Percentiles rank a stretch among this genome's conserved stretches.
These are phyloP conservation scores for Champsocephalus gunnari DNA, from an alignment of 2,797 vertebrate species.

Conservation along the genomic window DNA sequence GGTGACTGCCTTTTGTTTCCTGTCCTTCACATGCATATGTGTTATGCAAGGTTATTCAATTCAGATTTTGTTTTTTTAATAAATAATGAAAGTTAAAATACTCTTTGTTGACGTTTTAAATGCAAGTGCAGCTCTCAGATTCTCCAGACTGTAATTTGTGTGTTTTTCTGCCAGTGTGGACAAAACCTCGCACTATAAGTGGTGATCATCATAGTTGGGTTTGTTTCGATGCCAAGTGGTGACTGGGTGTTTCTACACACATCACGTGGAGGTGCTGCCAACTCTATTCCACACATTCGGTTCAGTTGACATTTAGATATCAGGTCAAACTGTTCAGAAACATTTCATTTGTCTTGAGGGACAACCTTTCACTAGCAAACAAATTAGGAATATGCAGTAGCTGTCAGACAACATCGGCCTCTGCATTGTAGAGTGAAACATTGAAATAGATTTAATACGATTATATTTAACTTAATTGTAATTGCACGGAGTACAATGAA, in stretches of 20 bases:
- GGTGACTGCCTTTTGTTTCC: slow-evolving; percentile 61
- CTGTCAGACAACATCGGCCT: background rate
- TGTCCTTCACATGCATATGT: slow-evolving; percentile 73
- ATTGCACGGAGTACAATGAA: too few relatives aligned
- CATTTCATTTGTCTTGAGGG: too few relatives aligned
- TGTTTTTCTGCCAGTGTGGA: background rate
- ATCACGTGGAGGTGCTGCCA: too few relatives aligned
- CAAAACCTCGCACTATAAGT: background rate
- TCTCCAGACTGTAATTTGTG: slow-evolving; percentile 24
- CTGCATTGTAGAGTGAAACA: background rate
- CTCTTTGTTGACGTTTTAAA: slow-evolving; percentile 5
- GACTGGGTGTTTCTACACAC: background rate
- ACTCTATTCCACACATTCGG: too few relatives aligned
- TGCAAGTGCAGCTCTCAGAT: slow-evolving; percentile 1
- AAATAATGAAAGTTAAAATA: slow-evolving; percentile 66
- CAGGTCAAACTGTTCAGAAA: too few relatives aligned
- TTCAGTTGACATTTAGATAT: too few relatives aligned
- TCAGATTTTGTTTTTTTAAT: slow-evolving; percentile 73
- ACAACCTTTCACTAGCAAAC: too few relatives aligned
- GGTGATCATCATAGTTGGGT: background rate
- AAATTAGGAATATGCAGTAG: too few relatives aligned
- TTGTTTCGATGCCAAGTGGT: slow-evolving; percentile 1
- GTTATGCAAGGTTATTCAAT: slow-evolving; percentile 75
- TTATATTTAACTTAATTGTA: too few relatives aligned
- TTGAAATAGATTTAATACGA: background rate